Evolutionary conservation across 1,140 invertebrate genomes (phyloP).

Genomic region (Sinonovacula constricta): DNA sequence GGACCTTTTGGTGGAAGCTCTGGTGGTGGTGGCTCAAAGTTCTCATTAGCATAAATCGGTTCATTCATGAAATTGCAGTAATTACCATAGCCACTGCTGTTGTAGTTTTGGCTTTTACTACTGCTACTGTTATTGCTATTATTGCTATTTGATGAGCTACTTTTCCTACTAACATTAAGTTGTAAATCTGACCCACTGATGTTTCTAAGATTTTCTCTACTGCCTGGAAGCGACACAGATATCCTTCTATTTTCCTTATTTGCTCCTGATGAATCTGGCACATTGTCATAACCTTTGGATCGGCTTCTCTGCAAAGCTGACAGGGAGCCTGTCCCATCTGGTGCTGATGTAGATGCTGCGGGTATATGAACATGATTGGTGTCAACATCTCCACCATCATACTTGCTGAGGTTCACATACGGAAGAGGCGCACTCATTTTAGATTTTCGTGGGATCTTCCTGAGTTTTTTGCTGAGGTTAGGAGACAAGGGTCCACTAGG

Average conservation of each 20-base stretch:
- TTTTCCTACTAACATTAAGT: constrained; percentile 5
- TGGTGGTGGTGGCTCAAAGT: constrained; percentile 62
- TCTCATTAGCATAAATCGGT: constrained; percentile 67
- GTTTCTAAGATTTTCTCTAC: constrained; percentile 42
- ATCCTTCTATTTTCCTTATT: constrained; percentile 54
- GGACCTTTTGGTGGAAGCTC: constrained; percentile 74
- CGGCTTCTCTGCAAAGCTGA: constrained; percentile 8
- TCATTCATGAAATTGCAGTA: constrained; percentile 49
- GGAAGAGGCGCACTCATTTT: constrained; percentile 69
- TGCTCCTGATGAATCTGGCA: constrained; percentile 1
- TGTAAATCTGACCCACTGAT: constrained; percentile 41
- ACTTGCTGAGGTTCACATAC: constrained; percentile 73
- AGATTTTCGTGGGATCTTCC: constrained; percentile 66
- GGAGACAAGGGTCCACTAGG: constrained; percentile 60
- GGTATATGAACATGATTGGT: constrained; percentile 66
- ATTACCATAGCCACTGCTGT: too few relatives aligned
- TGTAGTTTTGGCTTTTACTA: too few relatives aligned
- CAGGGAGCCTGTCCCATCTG: constrained; percentile 23
- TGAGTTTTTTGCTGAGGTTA: constrained; percentile 67
- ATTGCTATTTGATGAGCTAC: too few relatives aligned
- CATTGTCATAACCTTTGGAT: constrained; percentile 52
- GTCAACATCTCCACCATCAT: constrained; percentile 66
- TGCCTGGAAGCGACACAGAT: constrained; percentile 42
- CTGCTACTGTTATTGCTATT: too few relatives aligned
- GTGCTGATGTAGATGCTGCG: constrained; percentile 41